Evolutionary conservation across 2,797 vertebrate genomes (phyloP), one percentile per base, ranked within the genome.

Genomic region (Anguilla marmorata): DNA sequence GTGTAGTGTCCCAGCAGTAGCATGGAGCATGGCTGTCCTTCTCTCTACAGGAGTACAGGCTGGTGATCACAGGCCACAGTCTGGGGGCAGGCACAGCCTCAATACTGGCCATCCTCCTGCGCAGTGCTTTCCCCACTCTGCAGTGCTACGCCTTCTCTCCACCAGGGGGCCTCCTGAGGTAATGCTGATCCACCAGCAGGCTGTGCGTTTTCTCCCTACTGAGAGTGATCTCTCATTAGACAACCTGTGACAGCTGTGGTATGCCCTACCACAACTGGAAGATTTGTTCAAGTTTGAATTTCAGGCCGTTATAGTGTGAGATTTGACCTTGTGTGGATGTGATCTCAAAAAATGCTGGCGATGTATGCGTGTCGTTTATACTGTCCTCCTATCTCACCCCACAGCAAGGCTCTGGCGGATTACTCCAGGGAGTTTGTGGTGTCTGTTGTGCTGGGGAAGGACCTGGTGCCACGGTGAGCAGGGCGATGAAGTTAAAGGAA

Each of bases 101-200:
- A 0, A 87, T 99, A 79, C 88, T 99, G 86, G 96, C 98, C 0
- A 91, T 98, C 87, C 96, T 97, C 87, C 94, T 99, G 87, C 96
- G 93, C 80, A 94, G 90, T 9, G 91, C 96, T 54, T 98, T 97
- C 93, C 98, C 97, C 30, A 95, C 92, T 0, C 93, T 99, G 76
- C 94, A 93, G 87, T 99, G 98, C 86, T 99, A 97, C 0, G 94
- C 98, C 0, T 99, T 99, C 93, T 98, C 98, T 90, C 99, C 99
- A 89, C 99, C 99, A 94, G 96, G 98, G 90, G 99, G 99, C 27
- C 96, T 99, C 89, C 87, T 99, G 69, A 99, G 98, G 99, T 99
- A 93, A 93, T 33, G 21, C 74, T 52, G 48, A 45, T 27, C 37
- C 30, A 30, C 19, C 80, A 30, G 80, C 50, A 74, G 82, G 12